Percentiles rank a stretch among this genome's conserved stretches.
phyloP scores from a whole-genome alignment of 1,140 invertebrate genomes.

The Brachystomella parvula region DNA sequence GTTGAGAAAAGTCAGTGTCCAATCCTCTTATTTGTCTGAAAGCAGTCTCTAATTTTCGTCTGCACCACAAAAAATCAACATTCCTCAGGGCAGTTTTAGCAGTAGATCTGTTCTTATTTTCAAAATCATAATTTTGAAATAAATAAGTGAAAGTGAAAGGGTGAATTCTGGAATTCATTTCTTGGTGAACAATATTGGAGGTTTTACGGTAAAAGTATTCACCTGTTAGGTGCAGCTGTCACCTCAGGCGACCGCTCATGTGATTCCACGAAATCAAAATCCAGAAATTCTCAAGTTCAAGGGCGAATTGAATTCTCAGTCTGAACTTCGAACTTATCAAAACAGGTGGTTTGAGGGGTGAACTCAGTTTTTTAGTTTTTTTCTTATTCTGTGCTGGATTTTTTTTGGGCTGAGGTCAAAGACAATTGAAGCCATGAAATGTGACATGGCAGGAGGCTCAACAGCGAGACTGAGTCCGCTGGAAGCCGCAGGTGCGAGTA shows the following conservation, averaged over 20 bases:
- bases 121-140: background rate
- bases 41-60: background rate
- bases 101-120: background rate
- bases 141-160: background rate
- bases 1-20: constrained; percentile 1
- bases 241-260: background rate
- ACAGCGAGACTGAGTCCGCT: constrained; percentile 30
- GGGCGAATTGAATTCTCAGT: background rate
- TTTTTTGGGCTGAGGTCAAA: background rate
- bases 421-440: constrained; percentile 24
- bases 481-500: constrained; percentile 10
- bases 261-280: constrained; percentile 1
- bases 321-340: background rate
- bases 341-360: too few relatives aligned
- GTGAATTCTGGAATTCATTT: background rate
- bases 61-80: background rate
- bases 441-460: constrained; percentile 25
- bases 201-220: background rate
- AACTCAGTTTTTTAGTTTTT: too few relatives aligned
- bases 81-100: background rate
- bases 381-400: too few relatives aligned
- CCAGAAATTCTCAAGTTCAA: constrained; percentile 7
- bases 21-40: background rate
- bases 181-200: background rate
- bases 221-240: background rate